Evolutionary conservation across 2,888 invertebrate species (phyloP).

Genomic region (Cancer borealis): DNA sequence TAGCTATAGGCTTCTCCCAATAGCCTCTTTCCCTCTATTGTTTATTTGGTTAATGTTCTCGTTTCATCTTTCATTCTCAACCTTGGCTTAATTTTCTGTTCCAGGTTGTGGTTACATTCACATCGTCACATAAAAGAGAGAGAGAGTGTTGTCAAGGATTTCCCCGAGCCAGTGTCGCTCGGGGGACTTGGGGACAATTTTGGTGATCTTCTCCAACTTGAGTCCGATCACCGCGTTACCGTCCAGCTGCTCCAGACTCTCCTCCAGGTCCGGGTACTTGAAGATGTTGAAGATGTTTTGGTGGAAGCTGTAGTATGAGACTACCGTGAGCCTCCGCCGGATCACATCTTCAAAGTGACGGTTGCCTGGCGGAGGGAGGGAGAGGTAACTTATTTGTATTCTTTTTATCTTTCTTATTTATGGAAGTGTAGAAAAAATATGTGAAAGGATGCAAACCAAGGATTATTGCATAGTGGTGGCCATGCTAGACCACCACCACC

Average conservation of each 20-base stretch:
- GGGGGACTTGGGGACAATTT: conserved; percentile 73
- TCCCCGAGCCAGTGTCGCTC: conserved; percentile 74
- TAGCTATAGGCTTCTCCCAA: no score
- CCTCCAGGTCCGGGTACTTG: conserved; percentile 70
- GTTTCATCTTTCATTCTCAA: neutral
- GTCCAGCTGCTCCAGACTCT: conserved; percentile 66
- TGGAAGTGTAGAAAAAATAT: neutral
- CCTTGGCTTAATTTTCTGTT: neutral
- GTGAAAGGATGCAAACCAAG: neutral
- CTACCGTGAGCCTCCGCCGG: conserved; percentile 45
- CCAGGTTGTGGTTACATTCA: conserved; percentile 46
- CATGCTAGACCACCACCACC: no score
- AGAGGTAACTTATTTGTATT: neutral
- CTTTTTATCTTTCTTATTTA: neutral
- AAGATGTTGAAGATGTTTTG: conserved; percentile 72
- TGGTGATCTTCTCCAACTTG: conserved; percentile 76
- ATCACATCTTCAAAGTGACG: conserved; percentile 64
- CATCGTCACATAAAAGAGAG: conserved; percentile 77
- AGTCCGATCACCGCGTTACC: conserved; percentile 75
- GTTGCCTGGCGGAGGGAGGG: conserved; percentile 66
- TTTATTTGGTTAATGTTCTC: neutral
- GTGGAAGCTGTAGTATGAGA: conserved; percentile 67
- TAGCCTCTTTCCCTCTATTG: neutral
- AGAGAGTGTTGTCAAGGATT: conserved; percentile 75
- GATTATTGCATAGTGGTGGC: no score